Base-by-base conservation (phyloP, 1,140 invertebrate genomes). In the Polyergus mexicanus region DNA sequence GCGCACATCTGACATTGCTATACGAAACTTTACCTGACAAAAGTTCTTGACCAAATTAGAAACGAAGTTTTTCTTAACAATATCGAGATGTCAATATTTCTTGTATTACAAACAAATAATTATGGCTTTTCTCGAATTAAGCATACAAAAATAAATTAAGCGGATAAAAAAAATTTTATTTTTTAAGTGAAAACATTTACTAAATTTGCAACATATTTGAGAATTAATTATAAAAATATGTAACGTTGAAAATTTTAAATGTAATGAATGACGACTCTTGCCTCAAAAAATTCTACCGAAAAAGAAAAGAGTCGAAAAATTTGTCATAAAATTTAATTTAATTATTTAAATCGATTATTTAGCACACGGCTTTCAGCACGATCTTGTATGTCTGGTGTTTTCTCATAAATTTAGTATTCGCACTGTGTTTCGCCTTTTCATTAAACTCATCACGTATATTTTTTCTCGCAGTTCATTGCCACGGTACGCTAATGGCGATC, bases 391-490 rank as follows among this genome's bases (percentile, higher is more conserved):
- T 47, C 4, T 44, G 16, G 0, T 44, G 19, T 28, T 69, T 44
- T 68, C 32, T 19, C 1, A 44, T 69, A 2, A 13, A 51, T 56
- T 80, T 60, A 35, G 54, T n/a, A 72, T 81, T 47, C 68, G 7
- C 0, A 19, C n/a, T 60, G 60, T 35, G 68, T 60, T 32, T 72
- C 19, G 7, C 4, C 54, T 81, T 72, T 81, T 81, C 25, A 47
- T 81, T 60, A 74, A 72, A 47, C 6, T 13, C 3, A n/a, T 83
- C 68, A 83, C 78, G 54, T 62, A 74, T 74, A 13, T 72, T 83
- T 3, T 74, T 19, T 22, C 6, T 78, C 10, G 25, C 10, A 25
- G 22, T 58, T 74, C 38, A 83, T 83, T 72, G 68, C 13, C 28
- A 74, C 25, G 65, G 10, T 38, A 68, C 44, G 32, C 38, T 28